Conservation (phyloP, 2,888 invertebrate genomes). For the Leucozona laternaria region DNA sequence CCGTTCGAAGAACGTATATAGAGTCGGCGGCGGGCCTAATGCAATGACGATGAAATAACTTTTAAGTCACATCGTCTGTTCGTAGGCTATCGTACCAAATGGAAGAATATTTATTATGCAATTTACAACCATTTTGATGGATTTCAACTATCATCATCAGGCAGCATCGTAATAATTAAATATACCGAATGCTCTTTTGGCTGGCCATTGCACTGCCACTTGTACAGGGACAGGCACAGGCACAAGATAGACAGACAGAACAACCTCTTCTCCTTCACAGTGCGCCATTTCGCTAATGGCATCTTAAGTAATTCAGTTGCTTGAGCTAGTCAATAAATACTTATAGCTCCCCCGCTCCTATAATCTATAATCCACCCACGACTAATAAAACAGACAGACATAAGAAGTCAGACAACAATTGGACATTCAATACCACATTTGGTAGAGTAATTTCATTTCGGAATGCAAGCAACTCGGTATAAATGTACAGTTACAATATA, state of each 20-base stretch:
- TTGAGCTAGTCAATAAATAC: conserved; percentile 54
- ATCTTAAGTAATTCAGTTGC: conserved; percentile 71
- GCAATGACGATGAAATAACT: conserved; percentile 3
- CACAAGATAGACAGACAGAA: not conserved
- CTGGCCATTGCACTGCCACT: conserved; percentile 1
- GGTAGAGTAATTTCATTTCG: conserved; percentile 43
- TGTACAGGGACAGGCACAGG: not conserved
- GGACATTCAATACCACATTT: conserved; percentile 63
- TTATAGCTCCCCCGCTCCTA: conserved; percentile 60
- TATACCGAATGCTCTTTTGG: conserved; percentile 18
- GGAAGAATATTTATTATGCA: conserved; percentile 51
- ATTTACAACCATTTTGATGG: conserved; percentile 54
- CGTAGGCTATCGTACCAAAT: conserved; percentile 32
- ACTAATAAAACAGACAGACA: conserved; percentile 28
- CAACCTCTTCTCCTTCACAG: conserved; percentile 5
- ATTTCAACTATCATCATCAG: conserved; percentile 53
- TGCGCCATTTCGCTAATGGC: conserved; percentile 61
- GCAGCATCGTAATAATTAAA: conserved; percentile 51
- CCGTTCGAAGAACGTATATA: not conserved
- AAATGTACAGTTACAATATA: conserved; percentile 4
- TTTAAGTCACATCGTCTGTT: conserved; percentile 13
- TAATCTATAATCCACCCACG: conserved; percentile 65
- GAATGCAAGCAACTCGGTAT: not conserved
- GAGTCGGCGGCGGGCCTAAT: not conserved
- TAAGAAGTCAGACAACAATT: conserved; percentile 57